Conservation (phyloP, 2,113 vertebrate species). For the Gallinago undulata region DNA sequence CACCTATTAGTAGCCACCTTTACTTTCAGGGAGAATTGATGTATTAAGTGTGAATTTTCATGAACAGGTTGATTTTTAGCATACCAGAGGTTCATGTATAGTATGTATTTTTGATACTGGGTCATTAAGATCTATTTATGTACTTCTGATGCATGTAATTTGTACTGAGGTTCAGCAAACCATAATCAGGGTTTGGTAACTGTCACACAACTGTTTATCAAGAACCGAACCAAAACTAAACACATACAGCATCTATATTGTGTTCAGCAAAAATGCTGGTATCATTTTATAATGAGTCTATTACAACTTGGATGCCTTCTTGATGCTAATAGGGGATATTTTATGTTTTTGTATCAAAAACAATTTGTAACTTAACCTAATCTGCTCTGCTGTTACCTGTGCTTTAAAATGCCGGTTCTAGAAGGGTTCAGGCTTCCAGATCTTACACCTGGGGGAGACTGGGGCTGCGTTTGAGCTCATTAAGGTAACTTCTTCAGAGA, state of each 20-base stretch:
- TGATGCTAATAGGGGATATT: conserved; percentile 50
- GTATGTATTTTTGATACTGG: conserved; percentile 74
- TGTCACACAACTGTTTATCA: conserved; percentile 26
- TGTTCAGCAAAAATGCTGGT: conserved; percentile 24
- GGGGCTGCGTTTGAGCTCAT: background rate
- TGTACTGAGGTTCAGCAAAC: background rate
- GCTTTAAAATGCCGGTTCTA: background rate
- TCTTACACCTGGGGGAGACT: background rate
- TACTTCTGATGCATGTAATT: conserved; percentile 35
- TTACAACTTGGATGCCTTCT: conserved; percentile 64
- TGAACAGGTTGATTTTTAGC: conserved; percentile 41
- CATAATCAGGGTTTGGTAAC: background rate
- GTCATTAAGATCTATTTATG: conserved; percentile 59
- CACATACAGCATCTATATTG: background rate
- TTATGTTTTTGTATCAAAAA: conserved; percentile 72
- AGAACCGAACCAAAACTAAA: conserved; percentile 23
- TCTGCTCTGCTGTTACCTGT: background rate
- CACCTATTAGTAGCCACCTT: conserved; percentile 17
- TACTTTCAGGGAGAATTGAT: conserved; percentile 59
- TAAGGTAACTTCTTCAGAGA: background rate
- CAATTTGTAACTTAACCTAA: conserved; percentile 36
- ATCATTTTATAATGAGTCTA: background rate
- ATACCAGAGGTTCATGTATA: conserved; percentile 63
- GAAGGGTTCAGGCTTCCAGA: background rate
- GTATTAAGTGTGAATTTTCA: conserved; percentile 72